Base-by-base conservation (phyloP, 2,113 vertebrate species). In the Cynocephalus volans region DNA sequence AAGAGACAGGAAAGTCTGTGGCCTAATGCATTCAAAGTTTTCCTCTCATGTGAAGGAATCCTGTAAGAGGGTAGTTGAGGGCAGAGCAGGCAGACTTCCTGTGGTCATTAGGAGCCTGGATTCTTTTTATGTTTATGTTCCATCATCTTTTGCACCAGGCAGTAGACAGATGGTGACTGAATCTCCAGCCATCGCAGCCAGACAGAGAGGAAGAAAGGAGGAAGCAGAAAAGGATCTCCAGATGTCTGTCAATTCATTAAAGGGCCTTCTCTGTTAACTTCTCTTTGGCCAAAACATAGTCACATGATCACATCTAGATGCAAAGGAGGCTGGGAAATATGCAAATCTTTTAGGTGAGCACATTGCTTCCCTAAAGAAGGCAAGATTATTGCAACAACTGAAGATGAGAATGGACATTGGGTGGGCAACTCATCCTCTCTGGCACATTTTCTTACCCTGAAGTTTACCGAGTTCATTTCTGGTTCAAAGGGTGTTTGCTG, bases 91-190 rank as follows among this genome's bases (percentile, higher is more conserved):
- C 70, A 5, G 2, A 87, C 56, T 75, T 95, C 28, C 75, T n/a
- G 50, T 26, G 41, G 41, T 67, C 26, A 24, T 26, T 2, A 75
- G 83, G 28, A 93, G 26, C n/a, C 4, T 9, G 62, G 48, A 7
- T 73, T 89, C 17, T 58, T 95, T 83, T 96, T 33, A 41, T 73
- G 28, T 64, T 72, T 92, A 36, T 70, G 26, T 86, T 88, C 45
- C 26, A 79, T 9, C 24, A 8, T 50, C 54, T 91, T 88, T 85
- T 75, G 24, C 11, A 56, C 21, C 21, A 72, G 79, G 82, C 50
- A 80, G 62, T 77, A 73, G 67, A 76, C 89, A 72, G 41, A 70
- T 77, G 28, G 28, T 24, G 6, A 70, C 52, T 36, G n/a, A 87
- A 70, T 88, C 76, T 90, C 24, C 52, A 92, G 83, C 6, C 89